These are phyloP conservation scores for Scolopax rusticola DNA, from an alignment of 2,797 vertebrate species.

Conservation along the genomic window DNA sequence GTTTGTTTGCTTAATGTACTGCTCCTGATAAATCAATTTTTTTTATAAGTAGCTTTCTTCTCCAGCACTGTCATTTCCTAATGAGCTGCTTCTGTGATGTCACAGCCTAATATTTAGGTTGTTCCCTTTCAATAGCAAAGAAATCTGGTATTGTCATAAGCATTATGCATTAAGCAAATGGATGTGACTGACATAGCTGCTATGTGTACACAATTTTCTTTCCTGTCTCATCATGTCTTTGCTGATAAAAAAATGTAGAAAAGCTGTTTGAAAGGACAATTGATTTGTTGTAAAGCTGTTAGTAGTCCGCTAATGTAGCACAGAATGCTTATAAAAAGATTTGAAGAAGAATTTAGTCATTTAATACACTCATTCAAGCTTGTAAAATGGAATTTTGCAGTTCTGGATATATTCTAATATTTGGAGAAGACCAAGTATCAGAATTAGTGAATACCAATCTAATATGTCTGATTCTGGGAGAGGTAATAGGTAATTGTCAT, in stretches of 20 bases:
- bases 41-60: neutral
- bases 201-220: neutral
- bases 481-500: neutral
- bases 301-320: neutral
- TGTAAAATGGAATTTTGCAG: neutral
- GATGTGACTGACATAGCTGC: neutral
- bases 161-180: neutral
- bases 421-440: neutral
- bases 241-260: neutral
- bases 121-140: neutral
- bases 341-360: neutral
- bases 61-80: neutral
- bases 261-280: neutral
- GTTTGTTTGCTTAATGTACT: neutral
- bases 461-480: neutral
- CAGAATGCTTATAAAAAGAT: neutral
- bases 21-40: neutral
- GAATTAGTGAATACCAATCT: neutral
- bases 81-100: neutral
- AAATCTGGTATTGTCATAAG: neutral
- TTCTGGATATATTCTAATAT: neutral
- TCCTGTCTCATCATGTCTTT: slow-evolving; percentile 1
- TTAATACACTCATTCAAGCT: neutral
- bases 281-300: neutral
- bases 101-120: neutral